phyloP scores from a whole-genome alignment of 2,888 invertebrate genomes.

The Metopia argyrocephala region DNA sequence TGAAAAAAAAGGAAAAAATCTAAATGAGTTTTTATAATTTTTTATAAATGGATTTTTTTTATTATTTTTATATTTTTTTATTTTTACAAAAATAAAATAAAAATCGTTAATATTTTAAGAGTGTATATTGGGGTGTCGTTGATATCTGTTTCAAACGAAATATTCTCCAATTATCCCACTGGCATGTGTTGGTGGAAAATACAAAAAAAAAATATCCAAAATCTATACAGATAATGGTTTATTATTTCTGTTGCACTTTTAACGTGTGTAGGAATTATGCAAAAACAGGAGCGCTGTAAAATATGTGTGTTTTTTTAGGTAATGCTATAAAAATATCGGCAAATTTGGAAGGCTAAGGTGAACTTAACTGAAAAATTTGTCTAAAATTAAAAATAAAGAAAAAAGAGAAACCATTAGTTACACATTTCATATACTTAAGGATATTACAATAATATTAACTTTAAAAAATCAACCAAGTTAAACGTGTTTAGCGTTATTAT shows the following conservation, averaged over 20 bases:
- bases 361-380: no score
- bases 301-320: no score
- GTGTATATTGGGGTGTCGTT: constrained; percentile 24
- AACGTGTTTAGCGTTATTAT: no score
- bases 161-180: constrained; percentile 30
- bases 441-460: no score
- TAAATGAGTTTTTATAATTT: constrained; percentile 64
- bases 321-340: no score
- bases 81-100: constrained; percentile 49
- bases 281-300: constrained; percentile 38
- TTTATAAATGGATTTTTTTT: constrained; percentile 34
- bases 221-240: constrained; percentile 24
- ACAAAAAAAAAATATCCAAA: constrained; percentile 40
- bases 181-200: constrained; percentile 21
- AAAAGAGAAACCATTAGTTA: no score
- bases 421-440: no score
- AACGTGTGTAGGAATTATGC: constrained; percentile 28
- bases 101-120: constrained; percentile 43
- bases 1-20: constrained; percentile 35
- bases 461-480: no score
- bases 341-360: no score
- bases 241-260: constrained; percentile 22
- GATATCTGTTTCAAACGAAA: constrained; percentile 2
- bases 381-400: no score
- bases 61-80: background rate